Conservation (phyloP, 30 jellyfish, hydroid and myxozoan species). For the Chrysaora quinquecirrha region DNA sequence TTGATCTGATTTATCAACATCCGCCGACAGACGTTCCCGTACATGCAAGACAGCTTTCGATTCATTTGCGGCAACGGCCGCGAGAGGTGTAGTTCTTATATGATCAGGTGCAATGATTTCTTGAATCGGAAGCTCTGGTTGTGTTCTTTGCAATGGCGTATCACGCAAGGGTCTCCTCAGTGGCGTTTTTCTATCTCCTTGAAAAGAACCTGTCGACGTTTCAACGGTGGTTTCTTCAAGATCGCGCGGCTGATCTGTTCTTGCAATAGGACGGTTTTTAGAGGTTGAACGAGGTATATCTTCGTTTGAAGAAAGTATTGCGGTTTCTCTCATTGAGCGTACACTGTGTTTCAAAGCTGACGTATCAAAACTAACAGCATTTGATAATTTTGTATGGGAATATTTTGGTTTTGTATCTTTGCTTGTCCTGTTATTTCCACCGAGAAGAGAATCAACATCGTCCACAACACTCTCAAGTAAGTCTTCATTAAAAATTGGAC, state of each 20-base stretch:
- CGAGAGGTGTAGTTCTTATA: no score
- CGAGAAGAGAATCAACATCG: background rate
- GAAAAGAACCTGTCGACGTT: background rate
- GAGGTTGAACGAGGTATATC: slow-evolving; percentile 35
- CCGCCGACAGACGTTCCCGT: no score
- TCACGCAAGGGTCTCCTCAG: slow-evolving; percentile 1
- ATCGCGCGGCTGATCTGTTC: slow-evolving; percentile 58
- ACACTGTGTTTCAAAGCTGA: slow-evolving; percentile 32
- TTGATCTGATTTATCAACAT: no score
- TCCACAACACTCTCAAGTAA: background rate
- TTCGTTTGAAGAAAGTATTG: slow-evolving; percentile 62
- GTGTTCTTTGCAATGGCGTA: background rate
- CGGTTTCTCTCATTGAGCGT: slow-evolving; percentile 58
- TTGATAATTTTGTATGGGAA: slow-evolving; percentile 5
- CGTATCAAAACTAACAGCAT: slow-evolving; percentile 28
- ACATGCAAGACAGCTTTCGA: no score
- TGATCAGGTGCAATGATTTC: background rate
- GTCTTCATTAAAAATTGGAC: background rate
- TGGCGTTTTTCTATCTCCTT: background rate
- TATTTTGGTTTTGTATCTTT: no score
- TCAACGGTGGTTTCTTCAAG: slow-evolving; percentile 19
- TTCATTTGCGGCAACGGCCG: no score
- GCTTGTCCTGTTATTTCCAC: background rate
- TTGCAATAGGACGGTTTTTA: slow-evolving; percentile 51
- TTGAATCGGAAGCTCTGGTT: background rate